phyloP scores from a whole-genome alignment of 2,797 vertebrate genomes.

The Pteronotus mesoamericanus region DNA sequence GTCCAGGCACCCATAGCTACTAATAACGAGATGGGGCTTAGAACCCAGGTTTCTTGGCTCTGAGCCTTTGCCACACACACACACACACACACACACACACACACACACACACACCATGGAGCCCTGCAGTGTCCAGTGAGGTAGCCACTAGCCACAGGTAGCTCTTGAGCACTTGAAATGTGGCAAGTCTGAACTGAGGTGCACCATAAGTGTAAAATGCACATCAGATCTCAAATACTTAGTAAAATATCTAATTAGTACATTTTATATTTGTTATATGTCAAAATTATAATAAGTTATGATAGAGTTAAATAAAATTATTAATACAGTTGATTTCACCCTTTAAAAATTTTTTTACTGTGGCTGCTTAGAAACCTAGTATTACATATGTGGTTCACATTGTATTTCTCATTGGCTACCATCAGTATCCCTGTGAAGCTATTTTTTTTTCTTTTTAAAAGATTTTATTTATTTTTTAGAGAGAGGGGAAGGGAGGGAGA shows the following conservation, averaged over 20 bases:
- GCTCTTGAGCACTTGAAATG: neutral
- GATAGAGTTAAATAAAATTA: neutral
- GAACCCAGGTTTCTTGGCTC: neutral
- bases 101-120: neutral
- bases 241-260: neutral
- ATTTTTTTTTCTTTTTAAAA: neutral
- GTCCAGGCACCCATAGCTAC: neutral
- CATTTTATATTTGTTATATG: neutral
- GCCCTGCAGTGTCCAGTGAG: neutral
- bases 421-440: neutral
- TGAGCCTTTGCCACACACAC: neutral
- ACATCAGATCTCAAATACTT: neutral
- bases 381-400: accelerated
- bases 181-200: neutral
- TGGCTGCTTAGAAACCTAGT: neutral
- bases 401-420: neutral
- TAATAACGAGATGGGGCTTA: neutral
- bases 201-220: neutral
- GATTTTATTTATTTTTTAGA: neutral
- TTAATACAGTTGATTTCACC: neutral
- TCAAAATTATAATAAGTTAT: neutral
- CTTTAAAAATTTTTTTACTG: neutral
- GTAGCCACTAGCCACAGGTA: neutral
- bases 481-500: neutral
- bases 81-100: neutral